phyloP scores from a whole-genome alignment of 2,113 vertebrate genomes.

The Larimichthys crocea region DNA sequence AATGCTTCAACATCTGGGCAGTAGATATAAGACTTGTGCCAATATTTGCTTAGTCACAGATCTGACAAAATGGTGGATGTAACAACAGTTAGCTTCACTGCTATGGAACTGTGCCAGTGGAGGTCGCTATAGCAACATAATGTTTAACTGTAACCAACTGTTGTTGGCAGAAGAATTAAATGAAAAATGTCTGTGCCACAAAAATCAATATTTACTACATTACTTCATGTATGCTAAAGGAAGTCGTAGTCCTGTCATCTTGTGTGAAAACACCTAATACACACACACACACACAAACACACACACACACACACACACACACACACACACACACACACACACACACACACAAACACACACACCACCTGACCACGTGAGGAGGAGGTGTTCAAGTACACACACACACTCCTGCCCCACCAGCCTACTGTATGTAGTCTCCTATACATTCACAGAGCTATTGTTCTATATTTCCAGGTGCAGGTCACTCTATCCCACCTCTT shows the following conservation, averaged over 20 bases:
- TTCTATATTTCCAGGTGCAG: conserved; percentile 72
- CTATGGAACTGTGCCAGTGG: background rate
- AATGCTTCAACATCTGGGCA: background rate
- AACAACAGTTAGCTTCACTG: background rate
- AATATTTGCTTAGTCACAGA: background rate
- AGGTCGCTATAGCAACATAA: background rate
- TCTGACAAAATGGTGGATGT: background rate
- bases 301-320: no score
- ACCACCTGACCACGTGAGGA: conserved; percentile 8
- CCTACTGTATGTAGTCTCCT: conserved; percentile 28
- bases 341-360: background rate
- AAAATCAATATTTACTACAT: background rate
- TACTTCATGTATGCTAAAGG: background rate
- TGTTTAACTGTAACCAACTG: background rate
- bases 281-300: background rate
- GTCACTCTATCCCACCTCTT: conserved; percentile 80
- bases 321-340: background rate
- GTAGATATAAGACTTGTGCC: background rate
- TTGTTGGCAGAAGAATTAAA: background rate
- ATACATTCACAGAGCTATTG: conserved; percentile 60
- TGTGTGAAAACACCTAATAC: background rate
- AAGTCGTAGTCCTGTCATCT: background rate
- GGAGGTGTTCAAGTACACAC: conserved; percentile 6
- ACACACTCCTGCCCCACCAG: background rate
- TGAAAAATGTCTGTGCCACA: background rate